A percentile compares a stretch with the other conserved stretches of the same genome.
phyloP scores from a whole-genome alignment of 1,140 invertebrate genomes.

The Caerostris darwini region DNA sequence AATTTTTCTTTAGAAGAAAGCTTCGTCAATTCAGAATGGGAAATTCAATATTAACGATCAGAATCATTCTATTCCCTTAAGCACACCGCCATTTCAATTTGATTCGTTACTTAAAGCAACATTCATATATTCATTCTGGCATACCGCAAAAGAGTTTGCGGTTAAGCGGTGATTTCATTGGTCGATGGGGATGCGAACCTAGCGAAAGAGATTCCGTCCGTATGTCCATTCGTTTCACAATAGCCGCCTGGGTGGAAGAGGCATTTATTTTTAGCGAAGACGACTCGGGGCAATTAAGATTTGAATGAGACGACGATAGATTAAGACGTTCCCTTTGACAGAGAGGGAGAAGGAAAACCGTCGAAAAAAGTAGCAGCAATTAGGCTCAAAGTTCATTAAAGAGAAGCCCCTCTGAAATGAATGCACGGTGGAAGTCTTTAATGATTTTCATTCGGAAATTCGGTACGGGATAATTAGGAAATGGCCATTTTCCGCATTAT shows the following conservation, averaged over 20 bases:
- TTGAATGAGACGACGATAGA: conserved; percentile 66
- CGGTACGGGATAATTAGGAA: conserved; percentile 51
- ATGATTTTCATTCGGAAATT: background rate
- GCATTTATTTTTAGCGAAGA: conserved; percentile 55
- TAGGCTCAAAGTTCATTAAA: conserved; percentile 72
- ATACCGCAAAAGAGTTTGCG: background rate
- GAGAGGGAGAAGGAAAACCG: conserved; percentile 5
- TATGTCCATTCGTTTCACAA: background rate
- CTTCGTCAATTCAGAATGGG: background rate
- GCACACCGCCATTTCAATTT: background rate
- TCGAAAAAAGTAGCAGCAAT: conserved; percentile 70
- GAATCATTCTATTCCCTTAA: background rate
- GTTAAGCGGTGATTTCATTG: background rate
- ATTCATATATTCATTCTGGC: background rate
- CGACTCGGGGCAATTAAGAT: conserved; percentile 69
- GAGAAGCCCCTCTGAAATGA: background rate
- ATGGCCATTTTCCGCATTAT: conserved; percentile 50
- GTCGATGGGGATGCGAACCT: background rate
- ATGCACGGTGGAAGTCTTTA: conserved; percentile 50
- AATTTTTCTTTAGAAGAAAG: too few species aligned
- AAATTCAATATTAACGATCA: too few species aligned
- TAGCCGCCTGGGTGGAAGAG: background rate
- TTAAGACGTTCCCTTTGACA: conserved; percentile 56
- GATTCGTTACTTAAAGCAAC: background rate
- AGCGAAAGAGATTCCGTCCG: background rate